phyloP scores from a whole-genome alignment of 1,140 invertebrate genomes.

The Leptinotarsa undecemlineata region DNA sequence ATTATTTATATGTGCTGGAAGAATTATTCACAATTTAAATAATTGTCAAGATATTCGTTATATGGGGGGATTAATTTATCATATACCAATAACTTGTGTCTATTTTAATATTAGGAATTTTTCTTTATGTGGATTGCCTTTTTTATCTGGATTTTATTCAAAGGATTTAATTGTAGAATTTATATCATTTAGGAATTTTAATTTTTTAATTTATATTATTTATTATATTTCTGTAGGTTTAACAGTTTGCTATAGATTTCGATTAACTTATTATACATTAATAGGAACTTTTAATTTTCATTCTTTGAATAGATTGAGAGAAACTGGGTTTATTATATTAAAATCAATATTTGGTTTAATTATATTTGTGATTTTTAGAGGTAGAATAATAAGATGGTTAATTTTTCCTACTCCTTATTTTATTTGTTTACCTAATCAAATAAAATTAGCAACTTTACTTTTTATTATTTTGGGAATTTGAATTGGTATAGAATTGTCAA shows the following conservation, averaged over 20 bases:
- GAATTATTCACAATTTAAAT: constrained; percentile 64
- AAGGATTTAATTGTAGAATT: constrained; percentile 67
- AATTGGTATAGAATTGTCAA: constrained; percentile 54
- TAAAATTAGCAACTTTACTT: constrained; percentile 57
- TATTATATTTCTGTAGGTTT: constrained; percentile 61
- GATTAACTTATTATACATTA: constrained; percentile 61
- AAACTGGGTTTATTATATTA: constrained; percentile 57
- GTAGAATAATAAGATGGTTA: constrained; percentile 55
- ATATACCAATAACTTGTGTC: constrained; percentile 55
- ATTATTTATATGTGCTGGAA: constrained; percentile 65
- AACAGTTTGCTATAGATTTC: constrained; percentile 61
- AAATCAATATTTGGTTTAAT: constrained; percentile 59
- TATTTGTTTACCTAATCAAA: constrained; percentile 57
- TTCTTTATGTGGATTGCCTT: constrained; percentile 61
- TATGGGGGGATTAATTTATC: constrained; percentile 56
- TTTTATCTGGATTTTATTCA: constrained; percentile 68
- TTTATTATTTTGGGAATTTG: constrained; percentile 53
- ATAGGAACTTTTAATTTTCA: constrained; percentile 57
- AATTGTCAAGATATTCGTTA: constrained; percentile 67
- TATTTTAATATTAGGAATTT: constrained; percentile 60
- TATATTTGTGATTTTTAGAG: constrained; percentile 58
- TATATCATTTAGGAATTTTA: constrained; percentile 57
- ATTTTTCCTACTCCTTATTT: constrained; percentile 57
- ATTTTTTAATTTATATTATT: constrained; percentile 59
- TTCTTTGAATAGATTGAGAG: constrained; percentile 55